A percentile compares a stretch with the other conserved stretches of the same genome.
These are phyloP conservation scores for Nanorana parkeri DNA, from an alignment of 2,113 vertebrate genomes.

Conservation along the genomic window DNA sequence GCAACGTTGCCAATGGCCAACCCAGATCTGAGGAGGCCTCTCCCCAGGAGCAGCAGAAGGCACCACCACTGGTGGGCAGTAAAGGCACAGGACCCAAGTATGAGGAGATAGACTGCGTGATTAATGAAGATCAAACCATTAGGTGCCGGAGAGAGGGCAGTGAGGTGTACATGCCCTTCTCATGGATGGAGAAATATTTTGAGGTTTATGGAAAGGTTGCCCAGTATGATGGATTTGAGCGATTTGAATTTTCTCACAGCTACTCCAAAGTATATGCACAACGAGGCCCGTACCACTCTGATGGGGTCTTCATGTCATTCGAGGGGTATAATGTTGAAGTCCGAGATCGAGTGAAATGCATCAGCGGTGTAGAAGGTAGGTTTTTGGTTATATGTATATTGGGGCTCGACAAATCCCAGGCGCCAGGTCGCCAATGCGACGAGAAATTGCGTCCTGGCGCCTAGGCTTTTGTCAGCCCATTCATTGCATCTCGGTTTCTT, in stretches of 20 bases:
- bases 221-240: slow-evolving; percentile 88
- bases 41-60: slow-evolving; percentile 73
- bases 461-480: too few relatives aligned
- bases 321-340: slow-evolving; percentile 99
- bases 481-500: too few relatives aligned
- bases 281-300: slow-evolving; percentile 89
- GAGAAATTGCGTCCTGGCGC: too few relatives aligned
- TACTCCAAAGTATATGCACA: slow-evolving; percentile 96
- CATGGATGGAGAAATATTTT: slow-evolving; percentile 96
- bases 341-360: slow-evolving; percentile 95
- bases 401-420: too few relatives aligned
- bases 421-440: too few relatives aligned
- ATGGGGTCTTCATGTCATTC: slow-evolving; percentile 98
- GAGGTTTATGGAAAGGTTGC: slow-evolving; percentile 93
- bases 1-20: slow-evolving; percentile 69
- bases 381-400: neutral
- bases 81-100: slow-evolving; percentile 76
- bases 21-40: slow-evolving; percentile 74
- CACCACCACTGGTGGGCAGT: slow-evolving; percentile 77
- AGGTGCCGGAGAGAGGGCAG: slow-evolving; percentile 86
- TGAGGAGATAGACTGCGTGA: slow-evolving; percentile 95
- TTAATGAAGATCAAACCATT: slow-evolving; percentile 92
- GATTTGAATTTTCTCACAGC: slow-evolving; percentile 98
- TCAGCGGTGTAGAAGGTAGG: slow-evolving; percentile 95
- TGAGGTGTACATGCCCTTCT: slow-evolving; percentile 94